Percentiles rank a stretch among this genome's conserved stretches.
Conservation (phyloP, 2,113 vertebrate species). For the Asarcornis scutulata region DNA sequence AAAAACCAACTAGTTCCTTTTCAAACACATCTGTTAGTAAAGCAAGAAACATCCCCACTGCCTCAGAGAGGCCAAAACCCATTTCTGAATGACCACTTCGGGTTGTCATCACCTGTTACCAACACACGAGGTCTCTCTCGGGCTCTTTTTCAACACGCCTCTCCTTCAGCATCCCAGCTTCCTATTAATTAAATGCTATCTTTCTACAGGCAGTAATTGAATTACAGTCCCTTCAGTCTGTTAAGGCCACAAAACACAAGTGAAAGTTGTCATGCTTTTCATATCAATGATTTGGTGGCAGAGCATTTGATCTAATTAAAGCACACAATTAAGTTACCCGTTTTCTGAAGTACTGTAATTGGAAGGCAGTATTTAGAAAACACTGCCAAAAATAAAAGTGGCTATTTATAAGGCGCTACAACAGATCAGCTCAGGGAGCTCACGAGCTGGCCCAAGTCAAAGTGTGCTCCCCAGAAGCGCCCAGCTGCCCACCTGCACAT, state of each 20-base stretch:
- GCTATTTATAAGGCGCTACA: not conserved
- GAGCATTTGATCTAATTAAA: conserved; percentile 38
- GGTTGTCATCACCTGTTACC: conserved; percentile 47
- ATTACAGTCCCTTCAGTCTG: not conserved
- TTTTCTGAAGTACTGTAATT: not conserved
- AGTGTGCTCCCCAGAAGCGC: not conserved
- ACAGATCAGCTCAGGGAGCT: not conserved
- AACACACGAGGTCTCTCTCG: conserved; percentile 69
- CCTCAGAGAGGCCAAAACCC: not conserved
- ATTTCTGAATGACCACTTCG: not conserved
- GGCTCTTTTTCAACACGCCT: conserved; percentile 12
- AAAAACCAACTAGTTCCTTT: accelerated
- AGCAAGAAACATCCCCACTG: not conserved
- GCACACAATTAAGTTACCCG: conserved; percentile 8
- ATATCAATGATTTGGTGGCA: not conserved
- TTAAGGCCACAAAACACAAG: not conserved
- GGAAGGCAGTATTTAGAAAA: not conserved
- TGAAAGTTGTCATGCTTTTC: not conserved
- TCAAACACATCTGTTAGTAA: not conserved
- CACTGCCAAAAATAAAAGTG: conserved; percentile 5
- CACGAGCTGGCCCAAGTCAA: not conserved
- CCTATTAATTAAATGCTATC: not conserved
- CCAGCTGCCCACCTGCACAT: not conserved
- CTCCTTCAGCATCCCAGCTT: not conserved
- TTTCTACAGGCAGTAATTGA: not conserved